Base-by-base conservation (phyloP, 2,797 vertebrate species). In the Cyclura pinguis region DNA sequence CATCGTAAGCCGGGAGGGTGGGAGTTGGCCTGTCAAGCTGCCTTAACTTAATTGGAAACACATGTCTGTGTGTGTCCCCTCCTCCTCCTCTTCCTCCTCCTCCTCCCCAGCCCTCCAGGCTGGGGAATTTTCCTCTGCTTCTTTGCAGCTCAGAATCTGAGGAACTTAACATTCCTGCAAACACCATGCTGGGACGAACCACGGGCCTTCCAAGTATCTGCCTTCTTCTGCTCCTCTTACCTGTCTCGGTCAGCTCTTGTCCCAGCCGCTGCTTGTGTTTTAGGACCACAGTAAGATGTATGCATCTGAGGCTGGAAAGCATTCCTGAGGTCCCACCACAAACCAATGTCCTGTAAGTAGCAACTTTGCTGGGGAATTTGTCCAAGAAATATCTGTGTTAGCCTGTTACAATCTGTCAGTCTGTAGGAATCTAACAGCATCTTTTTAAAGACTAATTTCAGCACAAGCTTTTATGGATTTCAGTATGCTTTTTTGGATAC, bases 301-400 rank as follows among this genome's bases (percentile, higher is more conserved):
- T 97, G 97, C 97, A 97, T 94, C 90, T 97, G 93, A 97, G 96
- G 96, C 0, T 97, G 92, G 96, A 97, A 92, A 93, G 88, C 91
- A 88, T 97, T 88, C 97, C 97, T 0, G 96, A 96, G 6, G 84
- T 96, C 92, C 96, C 95, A 1, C 94, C 95, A 27, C 96, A 96
- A 93, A 96, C 96, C n/a, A 96, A 85, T 78, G 89, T 96, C 2
- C 90, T 96, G 96, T 96, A 94, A 96, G 96, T 96, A 96, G 55
- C 92, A 0, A 0, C 38, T 89, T 90, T 18, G 0, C 89, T 93
- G 82, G 62, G 2, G 64, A 90, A 12, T 93, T 57, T 72, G 42
- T 4, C 67, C 67, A 69, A 69, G 67, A 69, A 69, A 69, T 32
- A 32, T 69, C 67, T 69, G 67, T 69, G 29, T 69, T 13, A 32